Percentiles rank a stretch among this genome's conserved stretches.
Evolutionary conservation across 2,888 invertebrate species (phyloP).

Genomic region (Ennomos erosarius): DNA sequence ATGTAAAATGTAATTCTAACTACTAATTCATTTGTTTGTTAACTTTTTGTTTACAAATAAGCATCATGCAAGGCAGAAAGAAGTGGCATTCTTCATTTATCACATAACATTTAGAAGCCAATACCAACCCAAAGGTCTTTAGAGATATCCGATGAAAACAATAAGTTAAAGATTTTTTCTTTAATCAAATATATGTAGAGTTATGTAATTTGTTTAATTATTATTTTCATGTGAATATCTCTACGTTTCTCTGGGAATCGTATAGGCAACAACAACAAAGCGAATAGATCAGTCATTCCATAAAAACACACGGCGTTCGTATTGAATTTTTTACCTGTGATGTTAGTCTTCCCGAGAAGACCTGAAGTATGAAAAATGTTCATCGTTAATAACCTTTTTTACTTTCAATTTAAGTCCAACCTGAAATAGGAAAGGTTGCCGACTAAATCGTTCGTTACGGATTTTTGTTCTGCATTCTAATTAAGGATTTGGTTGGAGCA

Average conservation of each 20-base stretch:
- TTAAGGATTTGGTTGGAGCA: conserved; percentile 67
- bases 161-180: neutral
- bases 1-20: neutral
- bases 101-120: conserved; percentile 27
- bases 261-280: conserved; percentile 22
- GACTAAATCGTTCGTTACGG: conserved; percentile 75
- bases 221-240: conserved; percentile 3
- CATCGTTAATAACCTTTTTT: conserved; percentile 80
- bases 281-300: conserved; percentile 68
- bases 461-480: conserved; percentile 57
- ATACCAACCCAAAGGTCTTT: conserved; percentile 7
- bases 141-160: conserved; percentile 1
- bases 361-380: conserved; percentile 85
- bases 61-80: conserved; percentile 27
- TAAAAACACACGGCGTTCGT: conserved; percentile 60
- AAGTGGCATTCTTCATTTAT: conserved; percentile 34
- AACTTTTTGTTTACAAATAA: neutral
- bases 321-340: conserved; percentile 80
- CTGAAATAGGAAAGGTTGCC: conserved; percentile 83
- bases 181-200: too few species aligned
- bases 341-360: conserved; percentile 86
- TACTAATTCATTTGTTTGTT: too few species aligned
- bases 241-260: conserved; percentile 2
- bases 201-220: conserved; percentile 4
- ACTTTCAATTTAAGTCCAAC: conserved; percentile 72